Conservation (phyloP, 2,888 invertebrate species). For the Mayetiola destructor region DNA sequence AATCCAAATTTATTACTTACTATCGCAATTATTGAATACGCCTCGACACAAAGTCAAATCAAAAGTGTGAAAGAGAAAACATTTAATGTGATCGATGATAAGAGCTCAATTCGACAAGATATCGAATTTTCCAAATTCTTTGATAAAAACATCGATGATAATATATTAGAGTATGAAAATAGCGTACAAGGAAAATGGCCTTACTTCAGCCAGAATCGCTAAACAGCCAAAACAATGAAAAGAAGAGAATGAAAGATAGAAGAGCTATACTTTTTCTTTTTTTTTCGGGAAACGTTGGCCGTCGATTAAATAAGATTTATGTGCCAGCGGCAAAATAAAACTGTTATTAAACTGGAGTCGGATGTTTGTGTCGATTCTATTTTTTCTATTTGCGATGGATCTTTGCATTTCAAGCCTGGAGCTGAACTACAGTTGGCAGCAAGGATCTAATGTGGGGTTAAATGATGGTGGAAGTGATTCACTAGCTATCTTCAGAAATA, state of each 20-base stretch:
- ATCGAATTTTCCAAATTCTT: neutral
- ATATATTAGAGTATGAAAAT: slow-evolving; percentile 10
- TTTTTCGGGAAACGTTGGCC: neutral
- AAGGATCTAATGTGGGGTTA: too few relatives aligned
- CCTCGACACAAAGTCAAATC: slow-evolving; percentile 2
- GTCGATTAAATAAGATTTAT: slow-evolving; percentile 9
- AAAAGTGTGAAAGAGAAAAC: slow-evolving; percentile 1
- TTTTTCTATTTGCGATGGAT: neutral
- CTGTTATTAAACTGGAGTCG: neutral
- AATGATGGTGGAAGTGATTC: too few relatives aligned
- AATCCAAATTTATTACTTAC: too few relatives aligned
- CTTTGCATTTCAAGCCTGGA: too few relatives aligned
- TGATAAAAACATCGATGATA: slow-evolving; percentile 9
- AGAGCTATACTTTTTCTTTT: too few relatives aligned
- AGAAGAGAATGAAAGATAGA: too few relatives aligned
- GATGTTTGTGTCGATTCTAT: neutral
- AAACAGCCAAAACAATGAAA: too few relatives aligned
- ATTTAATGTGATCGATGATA: slow-evolving; percentile 11
- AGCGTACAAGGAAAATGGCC: neutral
- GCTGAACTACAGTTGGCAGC: too few relatives aligned
- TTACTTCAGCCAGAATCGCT: too few relatives aligned
- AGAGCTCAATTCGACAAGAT: neutral
- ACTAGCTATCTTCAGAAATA: slow-evolving; percentile 2
- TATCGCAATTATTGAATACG: slow-evolving; percentile 10
- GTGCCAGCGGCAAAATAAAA: slow-evolving; percentile 8